phyloP scores from a whole-genome alignment of 1,140 invertebrate species.

The Oreohelix idahoensis region DNA sequence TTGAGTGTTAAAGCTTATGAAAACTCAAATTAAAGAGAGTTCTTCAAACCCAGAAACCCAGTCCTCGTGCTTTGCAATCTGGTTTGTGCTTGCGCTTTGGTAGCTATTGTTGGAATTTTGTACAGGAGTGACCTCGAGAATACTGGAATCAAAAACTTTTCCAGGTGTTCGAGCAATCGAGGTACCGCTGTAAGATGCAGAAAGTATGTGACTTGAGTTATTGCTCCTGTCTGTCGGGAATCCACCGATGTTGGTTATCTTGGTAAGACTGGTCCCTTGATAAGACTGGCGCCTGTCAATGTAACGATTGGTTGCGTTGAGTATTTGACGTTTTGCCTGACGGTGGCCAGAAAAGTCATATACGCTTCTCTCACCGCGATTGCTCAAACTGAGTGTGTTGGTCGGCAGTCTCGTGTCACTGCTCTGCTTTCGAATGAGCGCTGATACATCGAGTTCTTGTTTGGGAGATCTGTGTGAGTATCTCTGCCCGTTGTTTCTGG shows the following conservation, averaged over 20 bases:
- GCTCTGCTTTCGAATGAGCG: not conserved
- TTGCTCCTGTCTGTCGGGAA: not conserved
- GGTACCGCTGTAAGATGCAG: not conserved
- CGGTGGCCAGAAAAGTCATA: not conserved
- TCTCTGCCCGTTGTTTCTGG: not conserved
- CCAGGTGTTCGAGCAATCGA: not conserved
- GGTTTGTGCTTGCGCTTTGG: not conserved
- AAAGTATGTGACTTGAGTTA: not conserved
- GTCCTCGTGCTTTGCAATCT: not conserved
- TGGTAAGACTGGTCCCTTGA: not conserved
- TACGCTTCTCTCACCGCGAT: not conserved
- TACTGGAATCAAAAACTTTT: not conserved
- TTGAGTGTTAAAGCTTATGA: too few species aligned
- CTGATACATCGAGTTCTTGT: not conserved
- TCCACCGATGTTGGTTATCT: not conserved
- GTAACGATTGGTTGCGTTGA: not conserved
- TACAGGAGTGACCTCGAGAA: not conserved
- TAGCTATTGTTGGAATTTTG: not conserved
- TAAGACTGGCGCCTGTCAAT: not conserved
- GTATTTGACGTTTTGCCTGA: not conserved
- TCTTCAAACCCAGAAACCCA: not conserved
- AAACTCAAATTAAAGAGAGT: conserved; percentile 1
- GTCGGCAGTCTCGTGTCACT: not conserved
- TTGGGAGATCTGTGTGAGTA: not conserved
- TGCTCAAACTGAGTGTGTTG: not conserved